Evolutionary conservation across 2,113 vertebrate genomes (phyloP), one percentile per base, ranked within the genome.

Genomic region (Chamaea fasciata): DNA sequence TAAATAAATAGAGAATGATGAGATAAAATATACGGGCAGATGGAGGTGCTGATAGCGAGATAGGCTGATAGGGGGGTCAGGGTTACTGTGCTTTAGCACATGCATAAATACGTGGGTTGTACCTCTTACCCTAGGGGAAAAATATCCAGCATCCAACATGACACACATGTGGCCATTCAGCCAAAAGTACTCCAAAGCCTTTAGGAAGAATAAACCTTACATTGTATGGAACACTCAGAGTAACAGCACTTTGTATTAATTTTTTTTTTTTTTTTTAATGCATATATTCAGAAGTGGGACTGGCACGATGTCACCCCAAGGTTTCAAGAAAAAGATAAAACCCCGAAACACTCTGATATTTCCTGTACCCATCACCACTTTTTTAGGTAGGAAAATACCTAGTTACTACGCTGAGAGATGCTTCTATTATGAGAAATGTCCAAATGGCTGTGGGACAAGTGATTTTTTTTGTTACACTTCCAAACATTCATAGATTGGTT

Each of bases 1-100:
- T 90, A 96, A 97, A 97, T 95, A 97, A 97, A 96, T 96, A 95
- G 92, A 87, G 93, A 95, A 94, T 0, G 73, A 81, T 63, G 93
- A 94, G 94, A 95, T 95, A 96, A 97, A 96, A 74, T 68, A 60
- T 46, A 96, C 3, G 64, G 93, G 85, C 87, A 97, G 95, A 95
- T 97, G 87, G 88, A 92, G 68, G 93, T 80, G 90, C n/a, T 90
- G 95, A 97, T 97, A 93, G 47, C 0, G 11, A 96, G 93, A 96
- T 93, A 80, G 60, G 76, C 79, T 90, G 95, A 96, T 96, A 93
- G 86, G 79, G 92, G 87, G 87, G 73, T 95, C 94, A 95, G 93
- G 94, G 88, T 88, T 90, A 95, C 94, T 87, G 92, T 6, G 0
- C 92, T 88, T 77, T 70, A 92, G 79, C 76, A 93, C 87, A 95